Evolutionary conservation across 35 echinoderm and acorn worm genomes (phyloP).

Genomic region (Ptychodera flava): DNA sequence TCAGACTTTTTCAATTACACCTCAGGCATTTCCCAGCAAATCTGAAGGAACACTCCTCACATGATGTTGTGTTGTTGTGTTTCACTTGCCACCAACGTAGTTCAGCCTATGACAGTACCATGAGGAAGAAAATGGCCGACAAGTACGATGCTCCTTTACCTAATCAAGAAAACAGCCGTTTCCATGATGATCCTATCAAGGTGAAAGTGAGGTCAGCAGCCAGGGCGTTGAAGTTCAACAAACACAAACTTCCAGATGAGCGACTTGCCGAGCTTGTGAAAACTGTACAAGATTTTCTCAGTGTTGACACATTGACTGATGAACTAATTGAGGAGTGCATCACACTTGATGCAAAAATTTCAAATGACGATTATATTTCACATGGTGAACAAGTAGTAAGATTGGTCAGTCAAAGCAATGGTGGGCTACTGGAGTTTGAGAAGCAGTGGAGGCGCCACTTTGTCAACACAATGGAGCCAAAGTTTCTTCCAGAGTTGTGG

Average conservation of each 20-base stretch:
- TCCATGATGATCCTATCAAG: slow-evolving; percentile 37
- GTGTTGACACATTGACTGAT: slow-evolving; percentile 26
- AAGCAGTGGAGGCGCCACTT: slow-evolving; percentile 78
- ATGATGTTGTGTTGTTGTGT: slow-evolving; percentile 90
- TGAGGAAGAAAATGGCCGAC: slow-evolving; percentile 41
- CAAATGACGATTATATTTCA: slow-evolving; percentile 54
- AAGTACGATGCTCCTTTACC: slow-evolving; percentile 66
- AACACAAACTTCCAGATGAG: slow-evolving; percentile 44
- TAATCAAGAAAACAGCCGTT: slow-evolving; percentile 37
- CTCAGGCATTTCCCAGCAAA: slow-evolving; percentile 89
- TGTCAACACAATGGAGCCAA: slow-evolving; percentile 61
- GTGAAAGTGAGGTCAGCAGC: slow-evolving; percentile 60
- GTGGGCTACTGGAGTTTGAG: slow-evolving; percentile 73
- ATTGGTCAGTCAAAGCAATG: slow-evolving; percentile 14
- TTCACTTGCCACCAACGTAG: slow-evolving; percentile 66
- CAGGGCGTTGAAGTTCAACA: slow-evolving; percentile 53
- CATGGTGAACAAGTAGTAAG: slow-evolving; percentile 86
- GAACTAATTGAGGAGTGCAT: slow-evolving; percentile 36
- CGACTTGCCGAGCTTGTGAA: slow-evolving; percentile 49
- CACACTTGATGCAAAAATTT: slow-evolving; percentile 45
- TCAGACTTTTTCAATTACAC: too few species aligned
- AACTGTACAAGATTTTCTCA: slow-evolving; percentile 33
- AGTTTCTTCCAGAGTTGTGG: slow-evolving; percentile 77
- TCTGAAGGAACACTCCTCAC: slow-evolving; percentile 80
- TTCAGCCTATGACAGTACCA: slow-evolving; percentile 43